These are phyloP conservation scores for Hirtodrosophila cameraria DNA, from an alignment of 2,888 invertebrate species.

Conservation along the genomic window DNA sequence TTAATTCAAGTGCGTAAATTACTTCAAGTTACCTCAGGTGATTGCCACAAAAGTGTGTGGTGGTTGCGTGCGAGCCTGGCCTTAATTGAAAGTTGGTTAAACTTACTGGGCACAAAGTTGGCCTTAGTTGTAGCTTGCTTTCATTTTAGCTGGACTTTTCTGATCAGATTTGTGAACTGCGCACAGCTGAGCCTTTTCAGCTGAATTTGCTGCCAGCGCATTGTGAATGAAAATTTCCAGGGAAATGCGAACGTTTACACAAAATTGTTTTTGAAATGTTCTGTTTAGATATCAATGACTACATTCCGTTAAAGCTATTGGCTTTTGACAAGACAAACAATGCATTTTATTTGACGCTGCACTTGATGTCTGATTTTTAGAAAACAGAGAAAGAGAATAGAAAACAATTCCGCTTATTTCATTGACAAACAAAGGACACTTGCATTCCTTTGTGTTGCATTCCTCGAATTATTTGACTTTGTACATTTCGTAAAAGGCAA, in stretches of 20 bases:
- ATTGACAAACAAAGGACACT: conserved; percentile 2
- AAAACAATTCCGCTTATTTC: neutral
- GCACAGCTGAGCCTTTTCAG: conserved; percentile 43
- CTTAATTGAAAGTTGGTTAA: conserved; percentile 65
- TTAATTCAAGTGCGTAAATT: conserved; percentile 78
- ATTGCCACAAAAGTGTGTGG: conserved; percentile 46
- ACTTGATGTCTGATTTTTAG: neutral
- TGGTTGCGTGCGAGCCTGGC: conserved; percentile 31
- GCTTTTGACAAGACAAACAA: conserved; percentile 4
- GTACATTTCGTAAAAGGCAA: neutral
- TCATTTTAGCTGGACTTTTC: neutral
- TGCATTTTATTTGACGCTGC: conserved; percentile 9
- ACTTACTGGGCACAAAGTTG: conserved; percentile 15
- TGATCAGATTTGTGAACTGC: neutral
- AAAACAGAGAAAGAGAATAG: too few species aligned
- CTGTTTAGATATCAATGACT: neutral
- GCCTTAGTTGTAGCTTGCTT: conserved; percentile 31
- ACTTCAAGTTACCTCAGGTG: conserved; percentile 72
- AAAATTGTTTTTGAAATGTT: neutral
- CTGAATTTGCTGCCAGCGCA: conserved; percentile 11
- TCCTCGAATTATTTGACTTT: conserved; percentile 5
- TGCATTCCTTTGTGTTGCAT: conserved; percentile 11
- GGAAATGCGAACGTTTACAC: too few species aligned
- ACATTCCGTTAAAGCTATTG: neutral
- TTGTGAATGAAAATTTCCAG: too few species aligned